A percentile compares a stretch with the other conserved stretches of the same genome.
Evolutionary conservation across 2,888 invertebrate genomes (phyloP).

Genomic region (Caenorhabditis becei): DNA sequence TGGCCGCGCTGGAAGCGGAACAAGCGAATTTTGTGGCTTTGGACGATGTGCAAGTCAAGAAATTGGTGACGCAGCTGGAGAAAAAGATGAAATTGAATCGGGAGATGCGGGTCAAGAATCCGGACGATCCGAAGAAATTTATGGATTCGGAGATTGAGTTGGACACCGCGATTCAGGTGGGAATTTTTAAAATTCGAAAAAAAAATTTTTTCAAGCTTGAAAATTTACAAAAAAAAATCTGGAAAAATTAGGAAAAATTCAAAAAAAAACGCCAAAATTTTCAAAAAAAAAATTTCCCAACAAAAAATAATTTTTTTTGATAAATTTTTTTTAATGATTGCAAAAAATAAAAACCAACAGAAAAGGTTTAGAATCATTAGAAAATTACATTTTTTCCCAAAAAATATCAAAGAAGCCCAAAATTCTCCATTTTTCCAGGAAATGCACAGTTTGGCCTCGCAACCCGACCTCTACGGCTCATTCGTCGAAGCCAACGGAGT

Average conservation of each 20-base stretch:
- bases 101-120: conserved; percentile 98
- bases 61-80: conserved; percentile 84
- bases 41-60: conserved; percentile 76
- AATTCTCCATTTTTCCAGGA: conserved; percentile 85
- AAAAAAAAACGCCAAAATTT: background rate
- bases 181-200: no score
- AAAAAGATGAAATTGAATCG: conserved; percentile 94
- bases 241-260: background rate
- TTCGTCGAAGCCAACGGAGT: conserved; percentile 91
- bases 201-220: background rate
- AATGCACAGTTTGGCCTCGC: conserved; percentile 94
- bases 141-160: conserved; percentile 97
- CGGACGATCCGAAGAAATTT: conserved; percentile 87
- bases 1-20: conserved; percentile 76
- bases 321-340: background rate
- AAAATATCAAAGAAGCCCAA: background rate
- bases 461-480: conserved; percentile 94
- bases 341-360: background rate
- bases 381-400: background rate
- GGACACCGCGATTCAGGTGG: conserved; percentile 87
- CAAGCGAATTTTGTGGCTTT: conserved; percentile 55
- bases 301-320: background rate
- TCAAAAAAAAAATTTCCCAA: background rate
- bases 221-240: background rate
- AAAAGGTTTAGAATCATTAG: background rate